phyloP scores from a whole-genome alignment of 1,140 invertebrate genomes.

The Ceratosolen solmsi region DNA sequence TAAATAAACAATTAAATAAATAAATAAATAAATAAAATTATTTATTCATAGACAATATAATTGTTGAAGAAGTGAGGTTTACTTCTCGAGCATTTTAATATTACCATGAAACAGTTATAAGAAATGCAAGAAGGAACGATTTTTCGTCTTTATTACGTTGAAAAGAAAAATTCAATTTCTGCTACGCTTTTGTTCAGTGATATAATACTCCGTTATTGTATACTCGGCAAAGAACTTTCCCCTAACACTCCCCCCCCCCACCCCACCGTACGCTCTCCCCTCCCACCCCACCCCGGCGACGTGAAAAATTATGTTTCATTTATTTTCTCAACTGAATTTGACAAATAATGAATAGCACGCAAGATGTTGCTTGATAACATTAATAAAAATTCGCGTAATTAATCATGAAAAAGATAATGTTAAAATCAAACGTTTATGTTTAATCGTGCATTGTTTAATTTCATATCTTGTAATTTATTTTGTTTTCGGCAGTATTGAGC shows the following conservation, averaged over 20 bases:
- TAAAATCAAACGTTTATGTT: neutral
- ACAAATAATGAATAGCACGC: conserved; percentile 36
- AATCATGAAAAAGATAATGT: conserved; percentile 8
- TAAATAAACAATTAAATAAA: no score
- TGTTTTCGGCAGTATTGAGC: no score
- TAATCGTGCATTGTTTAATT: neutral
- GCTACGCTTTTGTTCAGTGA: conserved; percentile 31
- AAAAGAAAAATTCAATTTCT: conserved; percentile 39
- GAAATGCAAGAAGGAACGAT: conserved; percentile 32
- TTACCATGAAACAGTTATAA: conserved; percentile 11
- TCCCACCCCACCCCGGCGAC: neutral
- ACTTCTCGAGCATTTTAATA: neutral
- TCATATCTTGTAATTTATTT: neutral
- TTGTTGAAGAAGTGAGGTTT: neutral
- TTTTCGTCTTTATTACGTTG: conserved; percentile 30
- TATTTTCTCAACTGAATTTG: conserved; percentile 36
- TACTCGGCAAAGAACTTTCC: conserved; percentile 17
- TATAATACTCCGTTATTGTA: conserved; percentile 34
- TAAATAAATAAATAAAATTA: conserved; percentile 2
- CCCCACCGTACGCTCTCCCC: no score
- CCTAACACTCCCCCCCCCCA: neutral
- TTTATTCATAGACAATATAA: neutral
- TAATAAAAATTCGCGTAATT: conserved; percentile 26
- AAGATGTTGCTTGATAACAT: conserved; percentile 21
- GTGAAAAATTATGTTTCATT: conserved; percentile 39